Conservation (phyloP, 2,797 vertebrate genomes). For the Adelosebastes latens region DNA sequence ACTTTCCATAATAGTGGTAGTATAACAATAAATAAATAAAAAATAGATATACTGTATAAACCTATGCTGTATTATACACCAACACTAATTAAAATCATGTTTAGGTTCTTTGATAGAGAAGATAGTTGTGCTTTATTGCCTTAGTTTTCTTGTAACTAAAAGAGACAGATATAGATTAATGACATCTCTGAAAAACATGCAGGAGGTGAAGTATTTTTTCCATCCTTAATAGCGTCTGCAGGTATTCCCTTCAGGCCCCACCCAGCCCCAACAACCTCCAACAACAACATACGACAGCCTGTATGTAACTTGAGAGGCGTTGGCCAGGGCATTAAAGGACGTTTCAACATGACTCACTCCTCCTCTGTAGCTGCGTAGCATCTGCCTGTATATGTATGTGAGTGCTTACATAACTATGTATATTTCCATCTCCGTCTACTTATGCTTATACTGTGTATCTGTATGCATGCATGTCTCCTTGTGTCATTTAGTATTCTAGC, state of each 20-base stretch:
- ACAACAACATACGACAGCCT: background rate
- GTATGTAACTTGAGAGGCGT: background rate
- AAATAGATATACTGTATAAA: background rate
- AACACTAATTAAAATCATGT: background rate
- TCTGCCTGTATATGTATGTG: background rate
- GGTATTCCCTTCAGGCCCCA: background rate
- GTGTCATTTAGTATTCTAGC: slow-evolving; percentile 12
- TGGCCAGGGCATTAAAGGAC: background rate
- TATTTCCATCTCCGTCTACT: background rate
- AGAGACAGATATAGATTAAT: background rate
- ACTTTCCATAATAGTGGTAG: background rate
- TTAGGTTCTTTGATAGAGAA: background rate
- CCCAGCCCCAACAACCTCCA: background rate
- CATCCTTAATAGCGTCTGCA: background rate
- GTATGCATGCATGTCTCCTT: background rate
- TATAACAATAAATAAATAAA: background rate
- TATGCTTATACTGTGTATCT: background rate
- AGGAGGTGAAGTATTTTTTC: background rate
- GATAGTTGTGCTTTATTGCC: background rate
- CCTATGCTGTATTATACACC: background rate
- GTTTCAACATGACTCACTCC: background rate
- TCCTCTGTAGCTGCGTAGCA: background rate
- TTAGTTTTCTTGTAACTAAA: background rate
- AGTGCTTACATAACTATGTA: background rate
- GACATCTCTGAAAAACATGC: background rate